Percentiles rank a stretch among this genome's conserved stretches.
These are phyloP conservation scores for Delia radicum DNA, from an alignment of 1,140 invertebrate genomes.

Conservation along the genomic window DNA sequence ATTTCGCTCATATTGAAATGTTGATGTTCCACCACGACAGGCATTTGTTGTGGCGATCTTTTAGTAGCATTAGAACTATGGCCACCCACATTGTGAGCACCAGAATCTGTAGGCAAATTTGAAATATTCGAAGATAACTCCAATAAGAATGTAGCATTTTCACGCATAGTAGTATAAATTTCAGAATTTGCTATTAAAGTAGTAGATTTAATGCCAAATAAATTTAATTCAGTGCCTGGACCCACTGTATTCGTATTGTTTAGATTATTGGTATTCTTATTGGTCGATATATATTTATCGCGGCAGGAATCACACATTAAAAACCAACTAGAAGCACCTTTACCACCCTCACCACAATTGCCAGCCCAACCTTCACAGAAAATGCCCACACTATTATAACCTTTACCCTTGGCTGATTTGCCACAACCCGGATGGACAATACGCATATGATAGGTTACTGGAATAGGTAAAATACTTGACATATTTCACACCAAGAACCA, in stretches of 20 bases:
- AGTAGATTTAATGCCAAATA: constrained; percentile 50
- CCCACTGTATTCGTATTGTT: constrained; percentile 32
- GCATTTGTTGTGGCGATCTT: constrained; percentile 62
- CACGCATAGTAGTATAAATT: constrained; percentile 67
- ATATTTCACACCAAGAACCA: constrained; percentile 76
- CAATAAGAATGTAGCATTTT: constrained; percentile 92
- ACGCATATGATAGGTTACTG: constrained; percentile 88
- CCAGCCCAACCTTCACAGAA: constrained; percentile 86
- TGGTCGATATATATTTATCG: constrained; percentile 73
- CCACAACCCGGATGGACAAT: constrained; percentile 88
- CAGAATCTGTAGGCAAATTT: constrained; percentile 14
- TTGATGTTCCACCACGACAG: constrained; percentile 64
- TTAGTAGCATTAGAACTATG: constrained; percentile 20
- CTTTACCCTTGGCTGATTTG: constrained; percentile 76
- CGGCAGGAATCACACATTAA: constrained; percentile 87
- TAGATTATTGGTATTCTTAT: constrained; percentile 54
- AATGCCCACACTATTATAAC: constrained; percentile 82
- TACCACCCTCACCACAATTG: constrained; percentile 84
- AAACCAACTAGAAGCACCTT: constrained; percentile 84
- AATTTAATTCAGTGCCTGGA: constrained; percentile 40
- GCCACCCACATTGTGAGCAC: background rate
- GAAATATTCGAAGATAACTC: constrained; percentile 64
- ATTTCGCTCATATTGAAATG: constrained; percentile 40
- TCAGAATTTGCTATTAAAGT: constrained; percentile 52
- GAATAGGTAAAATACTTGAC: constrained; percentile 72